A percentile compares a stretch with the other conserved stretches of the same genome.
phyloP scores from a whole-genome alignment of 2,113 vertebrate species.

The Dicrurus megarhynchus region DNA sequence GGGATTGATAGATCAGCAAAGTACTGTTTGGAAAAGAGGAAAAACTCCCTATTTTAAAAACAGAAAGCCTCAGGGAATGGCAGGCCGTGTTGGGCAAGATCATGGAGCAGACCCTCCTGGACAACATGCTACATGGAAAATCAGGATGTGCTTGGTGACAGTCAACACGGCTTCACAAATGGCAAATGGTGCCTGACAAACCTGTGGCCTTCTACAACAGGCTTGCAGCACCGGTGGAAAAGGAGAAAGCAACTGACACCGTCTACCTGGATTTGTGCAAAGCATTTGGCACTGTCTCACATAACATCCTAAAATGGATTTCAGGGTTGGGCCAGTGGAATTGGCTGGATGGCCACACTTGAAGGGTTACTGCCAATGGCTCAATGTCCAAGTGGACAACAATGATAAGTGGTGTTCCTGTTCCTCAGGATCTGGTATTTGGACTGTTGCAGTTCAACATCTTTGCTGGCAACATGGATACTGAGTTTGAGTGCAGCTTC shows the following conservation, averaged over 20 bases:
- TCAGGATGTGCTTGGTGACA: neutral
- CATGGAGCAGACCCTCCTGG: neutral
- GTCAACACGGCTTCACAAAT: neutral
- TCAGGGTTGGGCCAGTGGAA: neutral
- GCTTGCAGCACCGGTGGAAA: neutral
- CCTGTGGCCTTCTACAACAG: fast-evolving
- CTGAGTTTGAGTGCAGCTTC: neutral
- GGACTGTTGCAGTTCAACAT: neutral
- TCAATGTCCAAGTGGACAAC: fast-evolving
- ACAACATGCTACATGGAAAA: neutral
- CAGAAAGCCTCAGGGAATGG: neutral
- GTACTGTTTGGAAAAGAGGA: neutral
- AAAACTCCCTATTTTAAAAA: neutral
- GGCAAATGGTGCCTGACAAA: neutral
- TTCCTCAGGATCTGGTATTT: neutral
- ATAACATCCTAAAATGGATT: neutral
- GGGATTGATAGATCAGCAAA: neutral
- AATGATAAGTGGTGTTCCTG: neutral
- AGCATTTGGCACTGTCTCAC: neutral
- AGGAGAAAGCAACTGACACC: neutral
- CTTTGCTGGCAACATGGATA: neutral
- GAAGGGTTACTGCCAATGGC: neutral
- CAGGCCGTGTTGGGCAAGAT: fast-evolving
- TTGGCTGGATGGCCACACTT: neutral
- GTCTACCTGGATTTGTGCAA: neutral